Evolutionary conservation across 2,797 vertebrate genomes (phyloP).

Genomic region (Enteromius anoplus): DNA sequence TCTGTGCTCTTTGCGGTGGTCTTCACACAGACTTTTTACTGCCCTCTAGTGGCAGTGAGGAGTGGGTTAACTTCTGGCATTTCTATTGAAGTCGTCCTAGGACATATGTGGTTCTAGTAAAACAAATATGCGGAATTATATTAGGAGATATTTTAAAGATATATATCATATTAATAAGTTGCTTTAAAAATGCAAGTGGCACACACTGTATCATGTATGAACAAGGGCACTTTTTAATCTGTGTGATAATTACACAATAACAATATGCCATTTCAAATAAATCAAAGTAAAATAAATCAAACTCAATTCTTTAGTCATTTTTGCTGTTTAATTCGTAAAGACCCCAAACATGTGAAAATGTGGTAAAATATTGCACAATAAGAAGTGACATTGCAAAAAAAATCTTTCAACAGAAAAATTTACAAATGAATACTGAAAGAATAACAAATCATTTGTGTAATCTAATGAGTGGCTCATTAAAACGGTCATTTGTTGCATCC

Average conservation of each 20-base stretch:
- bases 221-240: neutral
- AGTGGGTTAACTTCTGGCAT: neutral
- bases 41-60: neutral
- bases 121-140: neutral
- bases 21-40: conserved; percentile 2
- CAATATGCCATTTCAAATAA: neutral
- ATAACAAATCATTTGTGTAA: neutral
- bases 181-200: neutral
- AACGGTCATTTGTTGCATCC: neutral
- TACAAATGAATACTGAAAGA: neutral
- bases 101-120: neutral
- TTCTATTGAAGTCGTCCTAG: neutral
- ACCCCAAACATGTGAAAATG: no score
- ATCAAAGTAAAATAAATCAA: neutral
- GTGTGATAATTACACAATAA: neutral
- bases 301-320: no score
- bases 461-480: neutral
- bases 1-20: neutral
- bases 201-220: neutral
- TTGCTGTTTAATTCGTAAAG: no score
- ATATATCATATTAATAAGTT: neutral
- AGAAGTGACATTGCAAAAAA: neutral
- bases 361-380: no score
- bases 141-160: neutral
- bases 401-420: no score